Conservation (phyloP, 2,797 vertebrate genomes). For the Chromis chromis region DNA sequence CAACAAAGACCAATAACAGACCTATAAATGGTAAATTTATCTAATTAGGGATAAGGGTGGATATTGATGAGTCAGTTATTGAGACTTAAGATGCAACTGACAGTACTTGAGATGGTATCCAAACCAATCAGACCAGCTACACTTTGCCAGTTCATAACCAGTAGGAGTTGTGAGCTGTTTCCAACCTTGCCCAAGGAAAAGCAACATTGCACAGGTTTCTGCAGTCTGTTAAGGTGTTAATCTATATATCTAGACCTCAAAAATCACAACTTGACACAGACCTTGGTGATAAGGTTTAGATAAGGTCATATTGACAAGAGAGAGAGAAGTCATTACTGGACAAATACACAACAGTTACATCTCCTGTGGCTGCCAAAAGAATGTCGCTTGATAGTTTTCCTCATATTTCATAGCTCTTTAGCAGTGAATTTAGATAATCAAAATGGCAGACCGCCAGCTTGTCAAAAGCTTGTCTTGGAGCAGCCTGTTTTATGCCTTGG, state of each 20-base stretch:
- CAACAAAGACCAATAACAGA: background rate
- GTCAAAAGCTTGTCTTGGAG: slow-evolving; percentile 70
- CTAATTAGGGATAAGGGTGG: background rate
- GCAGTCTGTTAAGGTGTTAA: slow-evolving; percentile 13
- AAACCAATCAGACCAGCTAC: background rate
- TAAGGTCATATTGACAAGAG: slow-evolving; percentile 68
- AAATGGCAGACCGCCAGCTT: slow-evolving; percentile 78
- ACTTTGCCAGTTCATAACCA: background rate
- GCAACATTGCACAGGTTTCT: slow-evolving; percentile 1
- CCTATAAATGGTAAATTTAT: background rate
- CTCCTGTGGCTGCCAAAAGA: slow-evolving; percentile 58
- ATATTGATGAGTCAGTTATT: background rate
- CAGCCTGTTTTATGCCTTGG: slow-evolving; percentile 51
- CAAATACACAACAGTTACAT: slow-evolving; percentile 74
- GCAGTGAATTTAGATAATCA: slow-evolving; percentile 79
- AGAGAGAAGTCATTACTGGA: slow-evolving; percentile 69
- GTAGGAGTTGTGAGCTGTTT: background rate
- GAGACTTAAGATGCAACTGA: background rate
- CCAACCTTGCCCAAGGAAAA: background rate
- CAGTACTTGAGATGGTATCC: too few species aligned
- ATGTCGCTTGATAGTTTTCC: slow-evolving; percentile 64
- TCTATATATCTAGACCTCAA: slow-evolving; percentile 41
- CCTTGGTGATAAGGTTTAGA: slow-evolving; percentile 48
- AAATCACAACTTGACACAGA: slow-evolving; percentile 42
- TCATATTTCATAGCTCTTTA: slow-evolving; percentile 78